Conservation (phyloP, 2,888 invertebrate species). For the Metellina segmentata region DNA sequence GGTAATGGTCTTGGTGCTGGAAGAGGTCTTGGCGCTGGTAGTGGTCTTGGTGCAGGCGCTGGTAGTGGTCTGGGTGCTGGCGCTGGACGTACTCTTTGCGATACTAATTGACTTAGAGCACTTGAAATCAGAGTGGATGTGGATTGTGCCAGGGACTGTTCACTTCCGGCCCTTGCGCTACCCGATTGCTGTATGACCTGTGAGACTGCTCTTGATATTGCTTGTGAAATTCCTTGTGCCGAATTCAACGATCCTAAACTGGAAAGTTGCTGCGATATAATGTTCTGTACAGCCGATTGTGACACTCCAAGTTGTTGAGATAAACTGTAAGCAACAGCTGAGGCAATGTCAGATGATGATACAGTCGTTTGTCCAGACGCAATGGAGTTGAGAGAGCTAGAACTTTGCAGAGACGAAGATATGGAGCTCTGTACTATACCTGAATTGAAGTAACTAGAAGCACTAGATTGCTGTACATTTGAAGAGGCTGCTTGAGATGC, state of each 20-base stretch:
- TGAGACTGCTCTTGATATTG: conserved; percentile 16
- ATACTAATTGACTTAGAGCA: not conserved
- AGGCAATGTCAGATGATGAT: not conserved
- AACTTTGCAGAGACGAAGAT: not conserved
- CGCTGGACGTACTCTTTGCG: not conserved
- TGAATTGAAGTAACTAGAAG: conserved; percentile 1
- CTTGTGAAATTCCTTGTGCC: conserved; percentile 8
- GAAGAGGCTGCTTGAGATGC: not conserved
- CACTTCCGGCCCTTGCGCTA: not conserved
- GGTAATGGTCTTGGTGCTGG: not conserved
- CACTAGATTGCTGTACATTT: not conserved
- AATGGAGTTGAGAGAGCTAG: conserved; percentile 4
- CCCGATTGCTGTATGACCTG: not conserved
- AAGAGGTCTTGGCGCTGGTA: not conserved
- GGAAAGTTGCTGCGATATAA: conserved; percentile 1
- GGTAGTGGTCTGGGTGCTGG: conserved; percentile 18
- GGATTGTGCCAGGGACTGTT: not conserved
- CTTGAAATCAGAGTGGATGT: not conserved
- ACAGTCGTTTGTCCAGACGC: not conserved
- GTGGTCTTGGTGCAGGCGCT: conserved; percentile 6
- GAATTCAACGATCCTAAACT: not conserved
- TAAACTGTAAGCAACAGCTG: not conserved
- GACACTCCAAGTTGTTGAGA: not conserved
- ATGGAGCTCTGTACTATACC: not conserved
- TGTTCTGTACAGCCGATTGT: not conserved